Percentiles rank a stretch among this genome's conserved stretches.
Conservation (phyloP, 2,888 invertebrate genomes). For the Xestia xanthographa region DNA sequence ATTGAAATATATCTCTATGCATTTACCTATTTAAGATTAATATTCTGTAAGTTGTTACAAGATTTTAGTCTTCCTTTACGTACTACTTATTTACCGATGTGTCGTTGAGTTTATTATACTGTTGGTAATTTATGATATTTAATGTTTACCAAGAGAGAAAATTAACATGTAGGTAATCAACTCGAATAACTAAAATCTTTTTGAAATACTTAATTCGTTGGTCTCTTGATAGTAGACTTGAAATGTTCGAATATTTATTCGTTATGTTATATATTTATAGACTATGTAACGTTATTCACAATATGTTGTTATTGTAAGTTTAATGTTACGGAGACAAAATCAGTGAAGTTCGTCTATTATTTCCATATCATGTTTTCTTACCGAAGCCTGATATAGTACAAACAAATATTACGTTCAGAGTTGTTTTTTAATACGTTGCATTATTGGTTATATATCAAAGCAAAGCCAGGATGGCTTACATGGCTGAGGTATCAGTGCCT, state of each 20-base stretch:
- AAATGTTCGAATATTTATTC: conserved; percentile 48
- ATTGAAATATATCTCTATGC: conserved; percentile 59
- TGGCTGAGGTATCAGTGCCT: conserved; percentile 77
- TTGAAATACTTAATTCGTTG: conserved; percentile 63
- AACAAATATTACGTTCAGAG: conserved; percentile 66
- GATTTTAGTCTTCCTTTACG: conserved; percentile 73
- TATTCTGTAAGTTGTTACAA: conserved; percentile 68
- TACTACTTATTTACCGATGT: conserved; percentile 38
- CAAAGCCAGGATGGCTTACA: conserved; percentile 42
- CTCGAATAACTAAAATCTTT: conserved; percentile 46
- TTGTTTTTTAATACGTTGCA: conserved; percentile 42
- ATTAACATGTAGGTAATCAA: conserved; percentile 51
- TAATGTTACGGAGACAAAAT: conserved; percentile 63
- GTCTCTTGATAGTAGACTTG: conserved; percentile 32
- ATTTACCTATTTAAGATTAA: conserved; percentile 70
- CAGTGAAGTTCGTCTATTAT: conserved; percentile 55
- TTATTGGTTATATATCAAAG: conserved; percentile 43
- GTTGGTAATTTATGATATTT: conserved; percentile 49
- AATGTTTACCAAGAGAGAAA: conserved; percentile 34
- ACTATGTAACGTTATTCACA: conserved; percentile 65
- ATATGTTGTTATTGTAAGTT: conserved; percentile 67
- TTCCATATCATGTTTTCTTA: conserved; percentile 44
- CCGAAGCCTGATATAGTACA: conserved; percentile 71
- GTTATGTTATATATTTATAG: conserved; percentile 62
- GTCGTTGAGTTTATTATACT: conserved; percentile 49